Percentiles rank a stretch among this genome's conserved stretches.
Conservation (phyloP, 2,888 invertebrate species). For the Ennomos quercinarius region DNA sequence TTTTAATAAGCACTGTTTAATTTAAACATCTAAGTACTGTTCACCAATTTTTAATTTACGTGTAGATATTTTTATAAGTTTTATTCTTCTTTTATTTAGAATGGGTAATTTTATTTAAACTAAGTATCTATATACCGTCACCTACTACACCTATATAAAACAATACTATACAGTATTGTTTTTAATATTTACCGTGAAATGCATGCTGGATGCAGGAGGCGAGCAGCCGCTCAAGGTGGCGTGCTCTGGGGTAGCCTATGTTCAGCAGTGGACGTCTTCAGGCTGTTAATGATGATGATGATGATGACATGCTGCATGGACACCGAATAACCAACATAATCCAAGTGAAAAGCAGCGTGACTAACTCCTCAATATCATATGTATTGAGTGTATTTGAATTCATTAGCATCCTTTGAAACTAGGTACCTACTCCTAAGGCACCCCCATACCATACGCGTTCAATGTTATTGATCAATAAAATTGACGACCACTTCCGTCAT, state of each 20-base stretch:
- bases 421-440: no score
- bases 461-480: no score
- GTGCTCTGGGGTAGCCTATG: no score
- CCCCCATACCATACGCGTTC: no score
- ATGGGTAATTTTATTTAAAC: not conserved
- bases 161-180: slow-evolving; percentile 20
- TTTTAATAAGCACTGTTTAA: slow-evolving; percentile 12
- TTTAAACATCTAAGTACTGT: slow-evolving; percentile 7
- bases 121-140: slow-evolving; percentile 23
- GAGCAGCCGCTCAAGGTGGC: no score
- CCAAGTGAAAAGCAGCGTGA: not conserved
- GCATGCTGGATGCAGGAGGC: slow-evolving; percentile 10
- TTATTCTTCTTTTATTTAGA: slow-evolving; percentile 7
- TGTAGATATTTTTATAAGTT: slow-evolving; percentile 15
- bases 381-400: no score
- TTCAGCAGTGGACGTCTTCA: no score
- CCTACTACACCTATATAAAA: no score
- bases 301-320: no score
- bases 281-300: no score
- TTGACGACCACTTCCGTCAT: no score
- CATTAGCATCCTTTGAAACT: no score
- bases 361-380: not conserved
- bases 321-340: not conserved
- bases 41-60: slow-evolving; percentile 13
- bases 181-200: slow-evolving; percentile 6